A percentile compares a stretch with the other conserved stretches of the same genome.
Evolutionary conservation across 2,113 vertebrate genomes (phyloP).

Genomic region (Tragelaphus scriptus): DNA sequence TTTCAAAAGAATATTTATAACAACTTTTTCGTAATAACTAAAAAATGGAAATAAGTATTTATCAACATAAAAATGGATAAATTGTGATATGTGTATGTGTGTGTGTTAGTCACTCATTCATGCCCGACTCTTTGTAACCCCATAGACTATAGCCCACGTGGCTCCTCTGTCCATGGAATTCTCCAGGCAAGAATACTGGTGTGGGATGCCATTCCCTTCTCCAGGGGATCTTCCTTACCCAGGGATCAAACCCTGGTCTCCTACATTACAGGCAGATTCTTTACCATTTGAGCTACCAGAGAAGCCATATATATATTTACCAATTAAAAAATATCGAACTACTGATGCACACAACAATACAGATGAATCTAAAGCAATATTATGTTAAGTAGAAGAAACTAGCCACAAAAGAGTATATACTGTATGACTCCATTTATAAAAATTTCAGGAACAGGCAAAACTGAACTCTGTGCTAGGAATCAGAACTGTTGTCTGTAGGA

Average conservation of each 20-base stretch:
- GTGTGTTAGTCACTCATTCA: background rate
- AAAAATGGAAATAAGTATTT: background rate
- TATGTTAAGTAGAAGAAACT: background rate
- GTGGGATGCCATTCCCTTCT: background rate
- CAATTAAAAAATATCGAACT: background rate
- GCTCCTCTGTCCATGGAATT: background rate
- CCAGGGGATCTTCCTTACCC: background rate
- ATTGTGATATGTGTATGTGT: background rate
- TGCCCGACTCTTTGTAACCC: background rate
- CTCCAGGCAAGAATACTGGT: background rate
- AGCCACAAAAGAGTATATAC: background rate
- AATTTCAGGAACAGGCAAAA: background rate
- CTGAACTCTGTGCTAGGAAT: background rate
- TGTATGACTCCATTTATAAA: background rate
- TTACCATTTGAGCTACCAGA: background rate
- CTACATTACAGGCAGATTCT: background rate
- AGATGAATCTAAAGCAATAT: background rate
- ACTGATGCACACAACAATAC: background rate
- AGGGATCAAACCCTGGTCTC: background rate
- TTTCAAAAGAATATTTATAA: background rate
- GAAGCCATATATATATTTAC: background rate
- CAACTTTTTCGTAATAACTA: background rate
- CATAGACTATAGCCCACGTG: background rate
- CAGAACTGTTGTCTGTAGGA: background rate
- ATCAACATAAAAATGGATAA: background rate